phyloP scores from a whole-genome alignment of 2,113 vertebrate species.

The Nycticorax nycticorax region DNA sequence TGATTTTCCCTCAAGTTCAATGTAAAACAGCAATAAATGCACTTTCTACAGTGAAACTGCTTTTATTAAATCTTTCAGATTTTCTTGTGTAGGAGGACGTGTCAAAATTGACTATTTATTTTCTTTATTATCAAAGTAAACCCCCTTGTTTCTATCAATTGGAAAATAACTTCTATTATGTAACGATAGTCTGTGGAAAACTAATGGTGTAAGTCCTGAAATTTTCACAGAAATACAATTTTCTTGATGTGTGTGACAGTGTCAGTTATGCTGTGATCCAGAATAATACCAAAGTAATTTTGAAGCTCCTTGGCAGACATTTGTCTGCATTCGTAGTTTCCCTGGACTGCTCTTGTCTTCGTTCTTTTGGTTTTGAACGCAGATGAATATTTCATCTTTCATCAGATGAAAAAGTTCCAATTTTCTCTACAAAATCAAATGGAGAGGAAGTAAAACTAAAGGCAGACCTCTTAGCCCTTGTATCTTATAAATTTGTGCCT shows the following conservation, averaged over 20 bases:
- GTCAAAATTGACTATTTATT: neutral
- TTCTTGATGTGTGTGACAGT: neutral
- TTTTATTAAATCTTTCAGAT: slow-evolving; percentile 47
- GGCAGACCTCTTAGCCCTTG: neutral
- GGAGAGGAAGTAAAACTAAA: neutral
- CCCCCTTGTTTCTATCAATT: neutral
- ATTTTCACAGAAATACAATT: slow-evolving; percentile 1
- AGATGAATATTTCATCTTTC: neutral
- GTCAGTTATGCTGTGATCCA: neutral
- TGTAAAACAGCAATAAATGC: slow-evolving; percentile 60
- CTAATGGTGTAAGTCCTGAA: neutral
- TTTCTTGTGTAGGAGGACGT: slow-evolving; percentile 15
- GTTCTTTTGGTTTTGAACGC: neutral
- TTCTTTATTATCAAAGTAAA: slow-evolving; percentile 40
- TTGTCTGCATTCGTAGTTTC: neutral
- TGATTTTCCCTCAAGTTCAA: slow-evolving; percentile 21
- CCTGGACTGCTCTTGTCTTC: neutral
- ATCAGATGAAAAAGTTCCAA: neutral
- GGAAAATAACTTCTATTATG: slow-evolving; percentile 13
- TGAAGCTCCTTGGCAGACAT: neutral
- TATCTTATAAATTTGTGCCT: neutral
- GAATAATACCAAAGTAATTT: neutral
- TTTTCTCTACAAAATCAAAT: neutral
- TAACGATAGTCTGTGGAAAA: neutral
- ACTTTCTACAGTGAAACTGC: slow-evolving; percentile 18